A percentile compares a stretch with the other conserved stretches of the same genome.
These are phyloP conservation scores for Muntiacus muntjak DNA, from an alignment of 2,113 vertebrate species.

Conservation along the genomic window DNA sequence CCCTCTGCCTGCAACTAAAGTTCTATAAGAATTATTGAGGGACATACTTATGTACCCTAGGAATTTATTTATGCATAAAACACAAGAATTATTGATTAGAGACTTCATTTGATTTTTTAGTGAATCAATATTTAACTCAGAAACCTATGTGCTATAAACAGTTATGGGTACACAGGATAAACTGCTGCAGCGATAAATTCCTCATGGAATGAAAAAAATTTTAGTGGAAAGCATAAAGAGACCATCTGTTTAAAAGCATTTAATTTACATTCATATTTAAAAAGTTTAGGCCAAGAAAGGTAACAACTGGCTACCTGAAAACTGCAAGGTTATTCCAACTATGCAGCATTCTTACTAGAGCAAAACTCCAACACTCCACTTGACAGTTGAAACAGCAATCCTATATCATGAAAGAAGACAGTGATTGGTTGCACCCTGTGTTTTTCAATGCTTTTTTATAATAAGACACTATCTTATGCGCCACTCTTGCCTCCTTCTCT, in stretches of 20 bases:
- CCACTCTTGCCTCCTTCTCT: not conserved
- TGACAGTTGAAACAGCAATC: not conserved
- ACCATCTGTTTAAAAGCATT: conserved; percentile 30
- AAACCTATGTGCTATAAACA: conserved; percentile 29
- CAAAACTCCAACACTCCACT: not conserved
- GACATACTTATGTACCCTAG: not conserved
- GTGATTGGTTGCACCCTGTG: not conserved
- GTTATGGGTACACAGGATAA: conserved; percentile 12
- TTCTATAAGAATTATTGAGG: not conserved
- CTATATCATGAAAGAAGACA: not conserved
- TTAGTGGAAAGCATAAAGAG: conserved; percentile 43
- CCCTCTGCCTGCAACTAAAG: not conserved
- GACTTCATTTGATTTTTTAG: not conserved
- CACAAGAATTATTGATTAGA: not conserved
- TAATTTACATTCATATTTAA: conserved; percentile 49
- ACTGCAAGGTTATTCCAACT: not conserved
- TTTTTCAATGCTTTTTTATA: not conserved
- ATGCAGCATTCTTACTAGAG: not conserved
- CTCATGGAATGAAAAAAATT: not conserved
- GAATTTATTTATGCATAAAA: not conserved
- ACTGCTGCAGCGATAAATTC: conserved; percentile 31
- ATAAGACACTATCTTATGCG: not conserved
- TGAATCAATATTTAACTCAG: conserved; percentile 21
- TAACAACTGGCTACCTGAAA: not conserved
- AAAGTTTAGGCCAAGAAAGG: not conserved